phyloP scores from a whole-genome alignment of 2,113 vertebrate species.

The crab-eating macaque (Macaca fascicularis) region T2T-MFA8v1.1 NC_088386.1:98507501-98508000 shows the following conservation, averaged over 20 bases:
- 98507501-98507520: conserved; percentile 41
- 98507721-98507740: background rate
- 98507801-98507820: background rate
- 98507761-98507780: background rate
- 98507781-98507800: background rate
- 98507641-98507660: background rate
- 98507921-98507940: background rate
- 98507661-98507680: background rate
- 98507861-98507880: background rate
- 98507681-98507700: background rate
- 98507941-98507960: background rate
- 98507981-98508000: background rate
- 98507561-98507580: background rate
- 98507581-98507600: background rate
- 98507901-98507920: background rate
- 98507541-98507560: conserved; percentile 17
- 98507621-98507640: background rate
- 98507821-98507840: background rate
- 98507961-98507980: background rate
- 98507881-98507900: background rate
- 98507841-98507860: background rate
- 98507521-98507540: background rate
- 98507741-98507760: background rate
- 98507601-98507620: conserved; percentile 10
- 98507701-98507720: too few relatives aligned